phyloP scores from a whole-genome alignment of 2,888 invertebrate genomes.

The Drosophila paramelanica region DNA sequence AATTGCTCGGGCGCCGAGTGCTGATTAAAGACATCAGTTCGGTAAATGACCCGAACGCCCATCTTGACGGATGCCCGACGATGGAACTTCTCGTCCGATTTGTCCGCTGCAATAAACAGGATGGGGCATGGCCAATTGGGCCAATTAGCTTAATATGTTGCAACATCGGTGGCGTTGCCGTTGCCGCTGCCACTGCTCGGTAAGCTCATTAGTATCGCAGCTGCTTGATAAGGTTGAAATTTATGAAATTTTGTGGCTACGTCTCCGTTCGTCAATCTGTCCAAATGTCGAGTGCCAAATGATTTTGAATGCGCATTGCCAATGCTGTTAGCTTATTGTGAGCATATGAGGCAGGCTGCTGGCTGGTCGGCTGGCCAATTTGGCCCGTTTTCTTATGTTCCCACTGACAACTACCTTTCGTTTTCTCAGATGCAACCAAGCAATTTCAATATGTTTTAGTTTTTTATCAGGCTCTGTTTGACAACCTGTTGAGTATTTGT shows the following conservation, averaged over 20 bases:
- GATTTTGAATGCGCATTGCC: slow-evolving; percentile 43
- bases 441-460: neutral
- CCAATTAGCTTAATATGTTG: slow-evolving; percentile 27
- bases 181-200: slow-evolving; percentile 55
- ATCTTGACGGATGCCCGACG: slow-evolving; percentile 92
- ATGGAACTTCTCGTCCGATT: slow-evolving; percentile 92
- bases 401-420: slow-evolving; percentile 1
- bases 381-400: slow-evolving; percentile 17
- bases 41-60: slow-evolving; percentile 93
- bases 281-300: slow-evolving; percentile 49
- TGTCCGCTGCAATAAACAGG: slow-evolving; percentile 88
- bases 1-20: slow-evolving; percentile 78
- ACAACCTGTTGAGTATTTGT: neutral
- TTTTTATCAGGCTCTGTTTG: neutral
- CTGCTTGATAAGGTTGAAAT: slow-evolving; percentile 20
- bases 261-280: slow-evolving; percentile 6
- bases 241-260: slow-evolving; percentile 27
- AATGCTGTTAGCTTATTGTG: slow-evolving; percentile 36
- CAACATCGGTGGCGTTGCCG: neutral
- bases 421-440: neutral
- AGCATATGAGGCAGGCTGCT: slow-evolving; percentile 50
- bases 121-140: slow-evolving; percentile 1
- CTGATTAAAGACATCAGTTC: slow-evolving; percentile 80
- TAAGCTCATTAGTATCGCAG: slow-evolving; percentile 23
- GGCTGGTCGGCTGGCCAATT: slow-evolving; percentile 55